A percentile compares a stretch with the other conserved stretches of the same genome.
Evolutionary conservation across 2,888 invertebrate species (phyloP).

Genomic region (Myathropa florea): DNA sequence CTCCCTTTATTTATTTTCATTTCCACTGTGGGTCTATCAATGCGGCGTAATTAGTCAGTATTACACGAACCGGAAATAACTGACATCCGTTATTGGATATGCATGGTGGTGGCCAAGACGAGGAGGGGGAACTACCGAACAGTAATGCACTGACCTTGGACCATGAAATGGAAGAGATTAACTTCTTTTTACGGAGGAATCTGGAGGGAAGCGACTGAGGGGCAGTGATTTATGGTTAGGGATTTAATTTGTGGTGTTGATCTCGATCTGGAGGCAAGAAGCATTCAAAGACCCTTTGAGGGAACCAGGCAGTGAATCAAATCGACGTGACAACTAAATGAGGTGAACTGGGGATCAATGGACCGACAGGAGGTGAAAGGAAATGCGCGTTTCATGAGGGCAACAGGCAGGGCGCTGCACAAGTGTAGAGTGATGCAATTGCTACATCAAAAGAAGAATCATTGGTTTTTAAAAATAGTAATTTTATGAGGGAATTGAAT

Average conservation of each 20-base stretch:
- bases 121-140: background rate
- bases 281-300: background rate
- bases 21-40: background rate
- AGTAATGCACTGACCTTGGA: slow-evolving; percentile 21
- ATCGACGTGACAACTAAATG: background rate
- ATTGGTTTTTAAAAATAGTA: too few species aligned
- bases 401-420: too few species aligned
- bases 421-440: too few species aligned
- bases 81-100: slow-evolving; percentile 44
- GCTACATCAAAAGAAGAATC: too few species aligned
- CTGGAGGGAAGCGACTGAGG: background rate
- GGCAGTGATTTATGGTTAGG: background rate
- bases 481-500: too few species aligned
- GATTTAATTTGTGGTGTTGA: background rate
- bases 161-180: background rate
- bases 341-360: background rate
- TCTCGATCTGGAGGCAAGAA: background rate
- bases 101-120: background rate
- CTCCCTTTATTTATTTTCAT: slow-evolving; percentile 18
- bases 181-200: background rate
- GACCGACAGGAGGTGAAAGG: background rate
- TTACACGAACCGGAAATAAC: slow-evolving; percentile 52
- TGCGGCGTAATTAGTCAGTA: slow-evolving; percentile 50
- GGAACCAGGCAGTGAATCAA: background rate
- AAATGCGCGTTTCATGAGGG: background rate